phyloP scores from a whole-genome alignment of 2,797 vertebrate genomes.

The Esox masquinongy region DNA sequence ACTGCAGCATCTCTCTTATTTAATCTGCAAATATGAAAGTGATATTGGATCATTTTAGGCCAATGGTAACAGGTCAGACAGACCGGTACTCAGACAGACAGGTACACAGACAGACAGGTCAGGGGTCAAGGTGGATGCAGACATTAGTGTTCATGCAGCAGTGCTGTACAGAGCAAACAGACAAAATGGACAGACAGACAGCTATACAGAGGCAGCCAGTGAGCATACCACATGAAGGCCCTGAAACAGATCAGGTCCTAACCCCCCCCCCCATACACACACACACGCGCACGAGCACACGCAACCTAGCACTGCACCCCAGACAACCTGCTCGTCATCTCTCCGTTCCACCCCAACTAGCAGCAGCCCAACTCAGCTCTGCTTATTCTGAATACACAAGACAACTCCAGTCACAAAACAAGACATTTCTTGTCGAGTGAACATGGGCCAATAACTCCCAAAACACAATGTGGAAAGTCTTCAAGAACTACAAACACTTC shows the following conservation, averaged over 20 bases:
- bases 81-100: constrained; percentile 23
- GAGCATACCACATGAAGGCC: constrained; percentile 5
- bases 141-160: constrained; percentile 41
- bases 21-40: not conserved
- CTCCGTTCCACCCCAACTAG: not conserved
- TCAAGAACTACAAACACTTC: not conserved
- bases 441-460: not conserved
- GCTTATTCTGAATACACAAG: not conserved
- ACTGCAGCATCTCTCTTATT: not conserved
- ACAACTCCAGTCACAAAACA: not conserved
- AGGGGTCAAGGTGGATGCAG: constrained; percentile 43
- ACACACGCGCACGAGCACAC: too few relatives aligned
- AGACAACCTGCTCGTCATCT: not conserved
- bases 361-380: not conserved
- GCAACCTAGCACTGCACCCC: constrained; percentile 11
- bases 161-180: constrained; percentile 47
- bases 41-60: not conserved
- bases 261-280: not conserved
- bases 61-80: not conserved
- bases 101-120: constrained; percentile 1
- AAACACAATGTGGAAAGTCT: too few relatives aligned
- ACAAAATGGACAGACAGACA: constrained; percentile 57
- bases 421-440: not conserved
- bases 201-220: constrained; percentile 9
- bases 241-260: not conserved